Percentiles rank a stretch among this genome's conserved stretches.
phyloP scores from a whole-genome alignment of 2,797 vertebrate genomes.

The Thunnus albacares region DNA sequence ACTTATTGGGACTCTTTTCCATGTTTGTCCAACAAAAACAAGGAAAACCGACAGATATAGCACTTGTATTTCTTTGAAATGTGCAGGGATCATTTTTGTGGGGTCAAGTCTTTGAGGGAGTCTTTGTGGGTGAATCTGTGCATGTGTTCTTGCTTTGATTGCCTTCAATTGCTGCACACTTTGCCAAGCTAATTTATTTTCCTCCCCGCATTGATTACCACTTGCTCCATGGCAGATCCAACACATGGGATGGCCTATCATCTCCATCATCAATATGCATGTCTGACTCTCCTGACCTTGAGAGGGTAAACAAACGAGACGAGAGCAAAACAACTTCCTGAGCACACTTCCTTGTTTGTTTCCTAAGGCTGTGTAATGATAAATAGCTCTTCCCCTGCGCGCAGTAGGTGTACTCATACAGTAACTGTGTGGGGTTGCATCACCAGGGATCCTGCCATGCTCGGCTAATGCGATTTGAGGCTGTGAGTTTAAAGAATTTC shows the following conservation, averaged over 20 bases:
- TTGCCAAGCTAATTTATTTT: slow-evolving; percentile 61
- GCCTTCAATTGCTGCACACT: slow-evolving; percentile 36
- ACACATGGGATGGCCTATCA: slow-evolving; percentile 14
- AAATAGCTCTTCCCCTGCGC: slow-evolving; percentile 31
- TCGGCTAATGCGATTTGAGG: slow-evolving; percentile 68
- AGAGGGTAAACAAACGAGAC: slow-evolving; percentile 45
- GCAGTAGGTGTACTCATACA: slow-evolving; percentile 46
- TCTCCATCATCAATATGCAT: slow-evolving; percentile 60
- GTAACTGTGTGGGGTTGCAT: slow-evolving; percentile 62
- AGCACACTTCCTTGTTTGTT: slow-evolving; percentile 25
- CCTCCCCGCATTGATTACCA: slow-evolving; percentile 46
- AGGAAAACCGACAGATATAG: slow-evolving; percentile 29
- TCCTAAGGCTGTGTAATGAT: slow-evolving; percentile 46
- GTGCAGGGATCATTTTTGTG: slow-evolving; percentile 1
- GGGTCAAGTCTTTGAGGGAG: neutral
- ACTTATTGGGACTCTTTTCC: slow-evolving; percentile 64
- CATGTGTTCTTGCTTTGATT: slow-evolving; percentile 30
- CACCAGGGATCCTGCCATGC: slow-evolving; percentile 63
- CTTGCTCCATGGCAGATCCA: slow-evolving; percentile 50
- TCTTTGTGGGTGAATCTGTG: neutral
- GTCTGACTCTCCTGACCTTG: slow-evolving; percentile 59
- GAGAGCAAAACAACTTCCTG: slow-evolving; percentile 52
- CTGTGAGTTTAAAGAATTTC: slow-evolving; percentile 65
- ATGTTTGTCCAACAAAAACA: slow-evolving; percentile 51
- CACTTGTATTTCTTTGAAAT: slow-evolving; percentile 12